Base-by-base conservation (phyloP, 2,797 vertebrate genomes). In the Coccyzus lansbergi region DNA sequence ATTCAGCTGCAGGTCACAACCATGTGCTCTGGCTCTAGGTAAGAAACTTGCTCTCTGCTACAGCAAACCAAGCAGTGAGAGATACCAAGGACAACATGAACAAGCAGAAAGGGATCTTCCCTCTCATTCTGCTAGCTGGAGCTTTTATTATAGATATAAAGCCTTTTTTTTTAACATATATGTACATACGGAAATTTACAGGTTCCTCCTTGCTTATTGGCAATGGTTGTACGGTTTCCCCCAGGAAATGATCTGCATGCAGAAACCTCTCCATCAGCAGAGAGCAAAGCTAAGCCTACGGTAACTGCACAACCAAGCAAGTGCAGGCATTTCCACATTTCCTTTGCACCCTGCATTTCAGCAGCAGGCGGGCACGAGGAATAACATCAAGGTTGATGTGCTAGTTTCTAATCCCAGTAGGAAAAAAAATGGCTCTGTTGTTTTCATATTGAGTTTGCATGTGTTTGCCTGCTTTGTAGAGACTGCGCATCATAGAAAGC, bases 141-240 rank as follows among this genome's bases (percentile, higher is more conserved):
- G 33, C 31, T 78, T 18, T 58, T 67, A 10, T 6, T 46, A 25
- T 7, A 62, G 18, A 51, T 20, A 22, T 62, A 52, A 46, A 75
- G 12, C 5, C 53, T 26, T 20, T 3, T 5, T 59, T 64, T 72
- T 72, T 53, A 64, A 59, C 7, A 3, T 10, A 7, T 9, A 67
- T 0, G 2, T 17, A 38, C 6, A 4, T 4, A 18, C 7, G 15
- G 2, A 13, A 7, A 38, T 14, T 6, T 20, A 40, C 29, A 56
- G 17, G 21, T 36, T 33, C 15, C 58, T 70, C 21, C 18, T 15
- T 42, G 42, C 15, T 52, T 76, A 51, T 22, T 20, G 84, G 33
- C 18, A 17, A 46, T 3, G 7, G 29, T 24, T 14, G 1, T 8
- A n/a, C 15, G 53, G 26, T 12, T 80, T 19, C 52, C 14, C n/a